These are phyloP conservation scores for Enteromius afrohamiltoni DNA, from an alignment of 2,797 vertebrate species.

Conservation along the genomic window DNA sequence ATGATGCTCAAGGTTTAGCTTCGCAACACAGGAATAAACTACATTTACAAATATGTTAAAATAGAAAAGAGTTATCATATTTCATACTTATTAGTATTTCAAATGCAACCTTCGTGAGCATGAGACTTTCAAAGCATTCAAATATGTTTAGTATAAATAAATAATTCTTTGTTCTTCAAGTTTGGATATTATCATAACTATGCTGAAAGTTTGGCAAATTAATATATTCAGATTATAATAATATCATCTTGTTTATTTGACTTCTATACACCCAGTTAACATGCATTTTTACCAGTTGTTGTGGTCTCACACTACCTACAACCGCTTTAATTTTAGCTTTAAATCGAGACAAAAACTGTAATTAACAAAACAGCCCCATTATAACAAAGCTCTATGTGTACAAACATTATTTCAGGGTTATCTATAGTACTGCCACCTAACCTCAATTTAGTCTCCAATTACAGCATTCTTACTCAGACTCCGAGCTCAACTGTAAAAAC, in stretches of 20 bases:
- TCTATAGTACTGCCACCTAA: constrained; percentile 8
- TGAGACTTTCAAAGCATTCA: neutral
- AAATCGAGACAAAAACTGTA: neutral
- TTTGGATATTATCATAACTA: neutral
- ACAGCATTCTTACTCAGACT: constrained; percentile 25
- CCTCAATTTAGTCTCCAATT: constrained; percentile 23
- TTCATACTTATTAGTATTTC: neutral
- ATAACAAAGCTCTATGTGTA: constrained; percentile 22
- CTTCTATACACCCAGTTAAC: neutral
- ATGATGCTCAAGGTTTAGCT: neutral
- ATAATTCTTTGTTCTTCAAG: neutral
- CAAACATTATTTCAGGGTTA: neutral
- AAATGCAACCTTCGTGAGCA: neutral
- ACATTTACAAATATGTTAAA: neutral
- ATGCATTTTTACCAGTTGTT: neutral
- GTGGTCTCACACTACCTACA: neutral
- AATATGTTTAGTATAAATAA: neutral
- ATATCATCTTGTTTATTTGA: neutral
- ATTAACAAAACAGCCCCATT: constrained; percentile 8
- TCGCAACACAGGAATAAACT: neutral
- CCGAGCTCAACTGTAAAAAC: constrained; percentile 10
- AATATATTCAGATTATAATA: neutral
- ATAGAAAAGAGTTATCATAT: neutral
- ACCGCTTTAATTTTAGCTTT: neutral
- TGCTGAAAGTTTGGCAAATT: neutral